These are phyloP conservation scores for Panulirus ornatus DNA, from an alignment of 1,140 invertebrate species.

Conservation along the genomic window DNA sequence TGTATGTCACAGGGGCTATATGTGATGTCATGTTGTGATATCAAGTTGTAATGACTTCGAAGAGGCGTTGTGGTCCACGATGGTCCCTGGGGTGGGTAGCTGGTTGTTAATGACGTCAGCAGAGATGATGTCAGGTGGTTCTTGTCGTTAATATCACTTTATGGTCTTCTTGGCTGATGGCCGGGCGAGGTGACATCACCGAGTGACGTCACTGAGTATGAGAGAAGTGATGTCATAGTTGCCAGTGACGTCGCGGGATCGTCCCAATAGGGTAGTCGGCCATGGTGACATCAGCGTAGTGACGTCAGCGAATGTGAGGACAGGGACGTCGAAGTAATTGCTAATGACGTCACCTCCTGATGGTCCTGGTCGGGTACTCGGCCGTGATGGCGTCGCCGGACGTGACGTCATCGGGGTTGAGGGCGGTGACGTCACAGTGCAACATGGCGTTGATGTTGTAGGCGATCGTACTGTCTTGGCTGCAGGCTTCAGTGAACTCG, in stretches of 20 bases:
- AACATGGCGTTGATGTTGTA: conserved; percentile 70
- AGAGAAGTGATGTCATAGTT: not conserved
- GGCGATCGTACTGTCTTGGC: conserved; percentile 77
- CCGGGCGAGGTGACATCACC: too few species aligned
- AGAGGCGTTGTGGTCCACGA: too few species aligned
- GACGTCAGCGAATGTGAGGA: too few species aligned
- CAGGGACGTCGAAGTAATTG: not conserved
- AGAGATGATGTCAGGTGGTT: too few species aligned
- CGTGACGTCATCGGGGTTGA: conserved; percentile 6
- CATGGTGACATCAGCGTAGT: not conserved
- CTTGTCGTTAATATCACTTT: too few species aligned
- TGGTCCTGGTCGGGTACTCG: not conserved
- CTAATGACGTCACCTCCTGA: not conserved
- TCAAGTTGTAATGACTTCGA: too few species aligned
- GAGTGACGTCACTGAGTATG: too few species aligned
- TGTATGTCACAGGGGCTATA: too few species aligned
- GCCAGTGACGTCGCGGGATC: not conserved
- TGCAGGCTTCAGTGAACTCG: conserved; percentile 96
- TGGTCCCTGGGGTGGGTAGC: too few species aligned
- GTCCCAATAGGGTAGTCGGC: not conserved
- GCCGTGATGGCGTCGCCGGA: not conserved
- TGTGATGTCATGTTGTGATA: too few species aligned
- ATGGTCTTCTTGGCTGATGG: too few species aligned
- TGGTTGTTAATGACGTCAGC: too few species aligned
- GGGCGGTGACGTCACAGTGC: conserved; percentile 32